A percentile compares a stretch with the other conserved stretches of the same genome.
Conservation (phyloP, 92 coral and sea anemone genomes). For the Palythoa heliodiscus region DNA sequence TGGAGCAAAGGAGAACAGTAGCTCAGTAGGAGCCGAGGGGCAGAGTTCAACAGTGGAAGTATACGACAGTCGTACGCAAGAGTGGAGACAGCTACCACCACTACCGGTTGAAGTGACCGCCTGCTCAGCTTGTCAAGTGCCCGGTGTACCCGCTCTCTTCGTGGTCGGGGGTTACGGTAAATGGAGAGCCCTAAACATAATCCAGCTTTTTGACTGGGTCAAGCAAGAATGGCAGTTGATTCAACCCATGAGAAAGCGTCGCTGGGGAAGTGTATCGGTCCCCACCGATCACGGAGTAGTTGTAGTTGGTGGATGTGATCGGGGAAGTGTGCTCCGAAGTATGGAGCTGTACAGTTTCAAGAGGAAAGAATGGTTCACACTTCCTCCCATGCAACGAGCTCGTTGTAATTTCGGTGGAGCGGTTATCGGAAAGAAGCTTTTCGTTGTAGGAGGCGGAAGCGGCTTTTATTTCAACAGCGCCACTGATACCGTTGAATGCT, state of each 20-base stretch:
- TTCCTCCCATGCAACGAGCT: conserved; percentile 66
- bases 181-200: conserved; percentile 81
- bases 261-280: conserved; percentile 77
- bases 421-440: conserved; percentile 63
- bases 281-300: conserved; percentile 83
- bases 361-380: conserved; percentile 76
- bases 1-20: conserved; percentile 66
- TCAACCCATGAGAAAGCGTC: conserved; percentile 78
- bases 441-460: conserved; percentile 79
- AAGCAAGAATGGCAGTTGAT: conserved; percentile 70
- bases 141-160: conserved; percentile 67
- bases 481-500: conserved; percentile 71
- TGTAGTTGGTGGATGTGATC: conserved; percentile 87
- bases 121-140: conserved; percentile 60
- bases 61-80: conserved; percentile 53
- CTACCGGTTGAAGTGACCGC: conserved; percentile 79
- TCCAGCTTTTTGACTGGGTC: conserved; percentile 83
- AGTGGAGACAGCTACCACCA: conserved; percentile 66
- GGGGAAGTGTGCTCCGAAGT: conserved; percentile 78
- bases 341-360: conserved; percentile 77
- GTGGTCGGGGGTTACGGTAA: conserved; percentile 85
- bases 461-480: conserved; percentile 95
- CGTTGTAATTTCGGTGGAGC: conserved; percentile 88
- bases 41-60: conserved; percentile 65
- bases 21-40: conserved; percentile 36